Percentiles rank a stretch among this genome's conserved stretches.
Evolutionary conservation across 2,888 invertebrate species (phyloP).

Genomic region (Syrista parreyssii): DNA sequence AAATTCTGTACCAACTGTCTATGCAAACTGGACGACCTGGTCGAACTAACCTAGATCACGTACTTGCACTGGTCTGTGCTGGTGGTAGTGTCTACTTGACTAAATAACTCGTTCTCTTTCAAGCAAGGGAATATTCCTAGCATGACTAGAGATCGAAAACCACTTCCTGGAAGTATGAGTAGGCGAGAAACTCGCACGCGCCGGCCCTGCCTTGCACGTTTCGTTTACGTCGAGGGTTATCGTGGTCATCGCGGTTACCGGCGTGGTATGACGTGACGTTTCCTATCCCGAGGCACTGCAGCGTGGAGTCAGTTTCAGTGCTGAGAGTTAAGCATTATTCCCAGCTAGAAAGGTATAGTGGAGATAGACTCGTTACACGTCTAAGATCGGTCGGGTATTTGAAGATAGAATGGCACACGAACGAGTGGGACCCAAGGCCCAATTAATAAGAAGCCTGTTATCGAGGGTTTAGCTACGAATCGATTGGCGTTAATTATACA

Average conservation of each 20-base stretch:
- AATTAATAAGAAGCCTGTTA: not conserved
- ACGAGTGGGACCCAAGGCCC: not conserved
- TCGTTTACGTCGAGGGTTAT: conserved; percentile 22
- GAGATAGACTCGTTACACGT: not conserved
- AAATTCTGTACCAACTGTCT: not conserved
- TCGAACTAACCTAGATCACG: not conserved
- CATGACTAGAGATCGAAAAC: not conserved
- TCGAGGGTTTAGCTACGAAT: not conserved
- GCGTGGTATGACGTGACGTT: conserved; percentile 21
- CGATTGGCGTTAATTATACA: not conserved
- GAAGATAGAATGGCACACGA: not conserved
- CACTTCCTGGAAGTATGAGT: not conserved
- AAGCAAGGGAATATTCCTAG: not conserved
- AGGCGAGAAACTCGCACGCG: not conserved
- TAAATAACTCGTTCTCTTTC: not conserved
- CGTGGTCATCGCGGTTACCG: conserved; percentile 19
- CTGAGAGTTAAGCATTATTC: not conserved
- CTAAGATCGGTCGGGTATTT: not conserved
- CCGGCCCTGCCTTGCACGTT: not conserved
- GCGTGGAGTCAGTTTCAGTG: not conserved
- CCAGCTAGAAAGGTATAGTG: not conserved
- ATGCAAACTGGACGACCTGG: not conserved
- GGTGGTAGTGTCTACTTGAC: not conserved
- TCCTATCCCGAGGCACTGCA: conserved; percentile 26
- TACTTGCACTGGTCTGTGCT: not conserved